These are phyloP conservation scores for Hanleya hanleyi DNA, from an alignment of 2,888 invertebrate genomes.

Conservation along the genomic window DNA sequence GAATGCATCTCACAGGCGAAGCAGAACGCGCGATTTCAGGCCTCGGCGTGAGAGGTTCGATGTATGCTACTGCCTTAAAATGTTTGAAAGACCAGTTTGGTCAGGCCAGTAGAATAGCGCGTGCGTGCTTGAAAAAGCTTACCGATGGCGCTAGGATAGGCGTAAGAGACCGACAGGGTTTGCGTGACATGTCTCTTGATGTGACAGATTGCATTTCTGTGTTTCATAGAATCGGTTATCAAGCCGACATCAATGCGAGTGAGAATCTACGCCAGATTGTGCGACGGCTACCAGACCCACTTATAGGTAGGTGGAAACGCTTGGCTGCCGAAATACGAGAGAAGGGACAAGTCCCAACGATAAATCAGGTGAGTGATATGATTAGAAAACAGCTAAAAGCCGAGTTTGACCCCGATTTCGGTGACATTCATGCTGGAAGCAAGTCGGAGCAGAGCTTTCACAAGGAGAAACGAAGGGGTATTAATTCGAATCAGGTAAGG, in stretches of 20 bases:
- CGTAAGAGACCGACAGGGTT: background rate
- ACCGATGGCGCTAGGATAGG: background rate
- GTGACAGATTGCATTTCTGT: slow-evolving; percentile 10
- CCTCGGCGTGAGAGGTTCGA: slow-evolving; percentile 5
- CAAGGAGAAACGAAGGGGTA: background rate
- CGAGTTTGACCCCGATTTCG: slow-evolving; percentile 9
- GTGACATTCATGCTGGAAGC: slow-evolving; percentile 7
- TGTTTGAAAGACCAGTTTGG: slow-evolving; percentile 20
- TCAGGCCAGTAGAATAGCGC: slow-evolving; percentile 2
- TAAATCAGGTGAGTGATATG: background rate
- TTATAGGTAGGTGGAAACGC: background rate
- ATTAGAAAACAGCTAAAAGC: no score
- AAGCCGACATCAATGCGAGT: slow-evolving; percentile 11
- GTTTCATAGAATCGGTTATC: background rate
- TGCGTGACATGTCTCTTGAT: slow-evolving; percentile 11
- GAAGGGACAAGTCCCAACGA: background rate
- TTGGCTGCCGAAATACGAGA: background rate
- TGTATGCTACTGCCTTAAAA: slow-evolving; percentile 19
- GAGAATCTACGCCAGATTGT: background rate
- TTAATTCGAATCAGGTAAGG: background rate
- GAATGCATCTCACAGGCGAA: slow-evolving; percentile 13
- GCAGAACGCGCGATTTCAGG: slow-evolving; percentile 14
- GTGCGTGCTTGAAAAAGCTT: slow-evolving; percentile 15
- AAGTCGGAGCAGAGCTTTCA: background rate
- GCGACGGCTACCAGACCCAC: background rate